These are phyloP conservation scores for Synergus laeviventris DNA, from an alignment of 2,888 invertebrate genomes.

Conservation along the genomic window DNA sequence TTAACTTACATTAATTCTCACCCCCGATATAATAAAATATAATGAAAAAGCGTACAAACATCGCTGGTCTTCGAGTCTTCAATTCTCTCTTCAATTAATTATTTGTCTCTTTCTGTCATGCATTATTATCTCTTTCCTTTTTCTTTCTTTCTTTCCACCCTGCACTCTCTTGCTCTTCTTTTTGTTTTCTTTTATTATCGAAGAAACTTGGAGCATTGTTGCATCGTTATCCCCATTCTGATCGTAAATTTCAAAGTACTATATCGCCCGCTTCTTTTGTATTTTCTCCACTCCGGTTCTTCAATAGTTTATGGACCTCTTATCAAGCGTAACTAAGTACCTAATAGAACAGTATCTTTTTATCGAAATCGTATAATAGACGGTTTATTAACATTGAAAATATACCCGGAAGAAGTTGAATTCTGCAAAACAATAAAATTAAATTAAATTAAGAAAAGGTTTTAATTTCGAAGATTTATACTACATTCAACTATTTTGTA, in stretches of 20 bases:
- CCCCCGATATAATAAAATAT: slow-evolving; percentile 62
- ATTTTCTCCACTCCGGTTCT: slow-evolving; percentile 31
- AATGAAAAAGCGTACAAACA: slow-evolving; percentile 68
- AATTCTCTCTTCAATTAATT: slow-evolving; percentile 47
- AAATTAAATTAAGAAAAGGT: no score
- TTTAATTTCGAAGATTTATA: no score
- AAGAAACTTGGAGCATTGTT: slow-evolving; percentile 44
- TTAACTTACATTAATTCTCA: slow-evolving; percentile 70
- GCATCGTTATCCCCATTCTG: slow-evolving; percentile 39
- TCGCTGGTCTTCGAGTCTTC: slow-evolving; percentile 8
- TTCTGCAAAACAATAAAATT: neutral
- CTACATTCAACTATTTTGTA: neutral
- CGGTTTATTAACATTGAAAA: slow-evolving; percentile 34
- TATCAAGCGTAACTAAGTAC: slow-evolving; percentile 40
- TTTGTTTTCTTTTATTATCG: slow-evolving; percentile 39
- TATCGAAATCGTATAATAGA: slow-evolving; percentile 31
- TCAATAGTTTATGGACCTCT: slow-evolving; percentile 33
- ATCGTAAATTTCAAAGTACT: slow-evolving; percentile 39
- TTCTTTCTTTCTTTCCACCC: neutral
- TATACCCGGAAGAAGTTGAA: neutral
- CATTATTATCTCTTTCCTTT: neutral
- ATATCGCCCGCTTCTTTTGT: slow-evolving; percentile 38
- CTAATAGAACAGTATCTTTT: slow-evolving; percentile 39
- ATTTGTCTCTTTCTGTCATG: slow-evolving; percentile 12
- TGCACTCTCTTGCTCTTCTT: slow-evolving; percentile 24